phyloP scores from a whole-genome alignment of 2,888 invertebrate species.

The Ametastegia equiseti region DNA sequence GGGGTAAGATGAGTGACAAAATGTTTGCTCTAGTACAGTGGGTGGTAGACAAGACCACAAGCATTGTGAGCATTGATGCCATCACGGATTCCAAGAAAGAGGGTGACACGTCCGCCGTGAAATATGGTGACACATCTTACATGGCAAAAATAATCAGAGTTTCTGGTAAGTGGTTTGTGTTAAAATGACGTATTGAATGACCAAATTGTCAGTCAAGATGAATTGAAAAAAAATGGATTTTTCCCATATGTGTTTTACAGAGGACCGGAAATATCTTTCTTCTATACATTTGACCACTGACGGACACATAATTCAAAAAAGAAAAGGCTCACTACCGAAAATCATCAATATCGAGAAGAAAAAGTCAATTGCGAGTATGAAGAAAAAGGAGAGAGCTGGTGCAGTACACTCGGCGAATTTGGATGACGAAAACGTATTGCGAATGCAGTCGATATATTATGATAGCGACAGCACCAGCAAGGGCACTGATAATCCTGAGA shows the following conservation, averaged over 20 bases:
- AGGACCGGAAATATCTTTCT: neutral
- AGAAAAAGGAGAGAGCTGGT: neutral
- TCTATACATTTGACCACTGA: neutral
- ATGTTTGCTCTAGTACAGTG: too few species aligned
- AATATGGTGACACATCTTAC: too few species aligned
- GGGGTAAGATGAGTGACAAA: too few species aligned
- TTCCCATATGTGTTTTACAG: neutral
- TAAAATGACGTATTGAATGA: too few species aligned
- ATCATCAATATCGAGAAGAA: neutral
- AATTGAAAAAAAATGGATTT: neutral
- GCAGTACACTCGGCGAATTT: neutral
- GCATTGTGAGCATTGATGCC: too few species aligned
- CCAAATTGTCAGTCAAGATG: neutral
- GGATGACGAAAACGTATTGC: neutral
- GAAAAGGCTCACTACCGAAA: neutral
- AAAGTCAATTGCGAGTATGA: neutral
- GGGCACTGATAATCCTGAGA: neutral
- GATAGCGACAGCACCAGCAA: neutral
- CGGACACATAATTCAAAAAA: neutral
- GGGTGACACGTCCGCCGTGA: too few species aligned
- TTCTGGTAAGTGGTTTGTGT: too few species aligned
- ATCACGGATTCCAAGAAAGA: too few species aligned
- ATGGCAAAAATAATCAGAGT: too few species aligned
- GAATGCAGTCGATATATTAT: neutral
- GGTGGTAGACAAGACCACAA: too few species aligned